Evolutionary conservation across 2,113 vertebrate species (phyloP).

Genomic region (Cairina moschata): DNA sequence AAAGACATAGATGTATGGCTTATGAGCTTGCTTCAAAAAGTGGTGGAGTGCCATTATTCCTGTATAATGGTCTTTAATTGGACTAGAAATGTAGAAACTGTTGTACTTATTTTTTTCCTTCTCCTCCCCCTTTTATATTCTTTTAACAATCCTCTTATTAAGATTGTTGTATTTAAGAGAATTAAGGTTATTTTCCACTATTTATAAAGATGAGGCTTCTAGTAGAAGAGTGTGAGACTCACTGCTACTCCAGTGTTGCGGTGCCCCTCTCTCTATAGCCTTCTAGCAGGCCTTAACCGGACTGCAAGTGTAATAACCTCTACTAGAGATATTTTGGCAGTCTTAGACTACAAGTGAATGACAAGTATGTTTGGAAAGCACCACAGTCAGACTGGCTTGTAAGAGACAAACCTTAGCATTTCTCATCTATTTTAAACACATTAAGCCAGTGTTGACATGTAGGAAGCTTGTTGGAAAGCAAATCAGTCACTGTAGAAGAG

Average conservation of each 20-base stretch:
- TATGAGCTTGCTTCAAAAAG: not conserved
- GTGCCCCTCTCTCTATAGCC: not conserved
- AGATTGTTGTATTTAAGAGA: not conserved
- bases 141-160: not conserved
- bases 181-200: not conserved
- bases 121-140: not conserved
- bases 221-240: not conserved
- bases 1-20: not conserved
- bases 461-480: constrained; percentile 7
- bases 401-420: not conserved
- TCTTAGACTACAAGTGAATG: not conserved
- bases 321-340: constrained; percentile 24
- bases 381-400: not conserved
- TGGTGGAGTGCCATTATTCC: not conserved
- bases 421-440: constrained; percentile 30
- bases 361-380: constrained; percentile 21
- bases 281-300: not conserved
- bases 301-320: not conserved
- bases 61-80: not conserved
- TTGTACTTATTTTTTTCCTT: not conserved
- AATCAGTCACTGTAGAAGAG: not conserved
- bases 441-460: constrained; percentile 16
- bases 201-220: not conserved
- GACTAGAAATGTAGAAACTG: not conserved
- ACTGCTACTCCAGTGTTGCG: not conserved